Conservation (phyloP, 2,113 vertebrate species). For the Mobula birostris region DNA sequence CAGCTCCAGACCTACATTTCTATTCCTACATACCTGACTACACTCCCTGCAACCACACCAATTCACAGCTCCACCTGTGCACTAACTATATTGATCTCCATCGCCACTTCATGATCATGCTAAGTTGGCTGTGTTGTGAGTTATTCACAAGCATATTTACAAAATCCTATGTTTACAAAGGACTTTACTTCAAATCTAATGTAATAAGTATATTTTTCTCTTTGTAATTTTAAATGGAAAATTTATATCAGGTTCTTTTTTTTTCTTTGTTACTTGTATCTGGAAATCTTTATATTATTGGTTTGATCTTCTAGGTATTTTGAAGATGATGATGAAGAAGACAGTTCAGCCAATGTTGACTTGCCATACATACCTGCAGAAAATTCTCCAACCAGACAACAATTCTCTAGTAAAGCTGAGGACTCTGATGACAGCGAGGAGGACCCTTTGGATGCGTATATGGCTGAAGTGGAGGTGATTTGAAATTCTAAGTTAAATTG, state of each 20-base stretch:
- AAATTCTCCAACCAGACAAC: slow-evolving; percentile 92
- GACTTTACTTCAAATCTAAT: no score
- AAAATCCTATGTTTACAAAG: no score
- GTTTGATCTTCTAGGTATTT: slow-evolving; percentile 69
- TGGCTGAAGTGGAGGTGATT: slow-evolving; percentile 93
- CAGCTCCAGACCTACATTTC: no score
- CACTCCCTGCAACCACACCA: no score
- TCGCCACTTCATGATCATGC: no score
- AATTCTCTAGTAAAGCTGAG: slow-evolving; percentile 69
- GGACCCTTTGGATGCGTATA: slow-evolving; percentile 93
- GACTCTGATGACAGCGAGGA: slow-evolving; percentile 90
- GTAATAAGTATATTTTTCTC: no score
- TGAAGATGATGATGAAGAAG: slow-evolving; percentile 83
- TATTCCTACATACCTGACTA: no score
- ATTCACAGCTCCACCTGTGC: no score
- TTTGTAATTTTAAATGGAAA: no score
- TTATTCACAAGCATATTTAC: no score
- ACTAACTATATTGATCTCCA: no score
- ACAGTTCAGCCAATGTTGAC: slow-evolving; percentile 80
- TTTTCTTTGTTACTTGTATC: not conserved
- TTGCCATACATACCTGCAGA: slow-evolving; percentile 95
- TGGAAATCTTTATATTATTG: not conserved
- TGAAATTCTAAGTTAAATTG: not conserved
- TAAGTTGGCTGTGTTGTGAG: no score
- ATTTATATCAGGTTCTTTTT: not conserved